Evolutionary conservation across 1,140 invertebrate species (phyloP).

Genomic region (Procambarus clarkii): DNA sequence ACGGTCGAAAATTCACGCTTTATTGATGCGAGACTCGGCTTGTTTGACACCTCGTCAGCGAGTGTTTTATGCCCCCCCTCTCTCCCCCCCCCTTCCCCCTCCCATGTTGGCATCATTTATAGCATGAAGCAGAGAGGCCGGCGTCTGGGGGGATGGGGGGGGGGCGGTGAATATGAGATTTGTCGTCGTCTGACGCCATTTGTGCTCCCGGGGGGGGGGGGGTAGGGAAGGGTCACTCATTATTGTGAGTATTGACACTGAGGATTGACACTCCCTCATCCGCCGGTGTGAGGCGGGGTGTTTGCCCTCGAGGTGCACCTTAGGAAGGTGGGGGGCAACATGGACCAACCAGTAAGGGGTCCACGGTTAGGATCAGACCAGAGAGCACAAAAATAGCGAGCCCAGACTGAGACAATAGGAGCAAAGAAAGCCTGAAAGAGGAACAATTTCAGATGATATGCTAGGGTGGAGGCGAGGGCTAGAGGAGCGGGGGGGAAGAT

Average conservation of each 20-base stretch:
- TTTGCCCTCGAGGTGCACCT: background rate
- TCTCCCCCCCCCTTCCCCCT: no score
- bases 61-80: slow-evolving; percentile 13
- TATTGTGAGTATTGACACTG: no score
- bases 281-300: no score
- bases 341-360: background rate
- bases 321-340: background rate
- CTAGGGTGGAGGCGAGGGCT: background rate
- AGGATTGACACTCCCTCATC: no score
- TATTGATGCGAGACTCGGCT: slow-evolving; percentile 4
- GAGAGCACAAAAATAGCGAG: no score
- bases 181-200: slow-evolving; percentile 25
- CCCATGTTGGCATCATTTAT: slow-evolving; percentile 24
- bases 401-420: background rate
- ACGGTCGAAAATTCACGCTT: slow-evolving; percentile 34
- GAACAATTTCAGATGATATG: background rate
- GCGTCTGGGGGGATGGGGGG: slow-evolving; percentile 7
- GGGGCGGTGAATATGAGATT: slow-evolving; percentile 42
- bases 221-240: no score
- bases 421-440: background rate
- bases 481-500: background rate
- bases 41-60: background rate
- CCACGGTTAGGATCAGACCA: background rate
- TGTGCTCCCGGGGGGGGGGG: slow-evolving; percentile 1
- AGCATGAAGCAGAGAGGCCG: slow-evolving; percentile 13